A percentile compares a stretch with the other conserved stretches of the same genome.
Conservation (phyloP, 2,113 vertebrate genomes). For the Bambusicola thoracicus region DNA sequence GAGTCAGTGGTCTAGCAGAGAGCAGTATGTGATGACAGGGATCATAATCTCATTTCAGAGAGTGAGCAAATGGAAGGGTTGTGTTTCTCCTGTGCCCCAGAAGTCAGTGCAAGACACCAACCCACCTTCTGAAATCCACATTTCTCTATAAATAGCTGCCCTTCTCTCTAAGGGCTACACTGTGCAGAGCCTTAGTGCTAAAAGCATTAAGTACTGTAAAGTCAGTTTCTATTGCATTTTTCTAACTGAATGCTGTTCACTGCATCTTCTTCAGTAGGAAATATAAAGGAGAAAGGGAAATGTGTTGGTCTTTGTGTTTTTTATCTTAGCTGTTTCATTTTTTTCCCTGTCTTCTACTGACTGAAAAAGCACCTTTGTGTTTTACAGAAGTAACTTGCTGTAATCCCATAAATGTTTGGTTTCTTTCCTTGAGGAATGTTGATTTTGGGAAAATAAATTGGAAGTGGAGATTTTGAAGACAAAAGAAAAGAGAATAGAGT, state of each 20-base stretch:
- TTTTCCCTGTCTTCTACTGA: neutral
- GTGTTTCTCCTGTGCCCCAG: neutral
- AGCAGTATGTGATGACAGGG: neutral
- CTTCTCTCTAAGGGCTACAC: neutral
- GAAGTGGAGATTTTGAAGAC: neutral
- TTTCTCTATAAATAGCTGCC: neutral
- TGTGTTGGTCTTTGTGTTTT: neutral
- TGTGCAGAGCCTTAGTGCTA: neutral
- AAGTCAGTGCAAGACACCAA: neutral
- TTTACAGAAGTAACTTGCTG: neutral
- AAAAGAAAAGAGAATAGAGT: neutral
- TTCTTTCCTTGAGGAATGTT: neutral
- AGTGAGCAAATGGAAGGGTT: neutral
- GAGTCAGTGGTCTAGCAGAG: neutral
- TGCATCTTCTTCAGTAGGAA: neutral
- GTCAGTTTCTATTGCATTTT: neutral
- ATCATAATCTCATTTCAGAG: neutral
- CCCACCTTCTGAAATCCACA: neutral
- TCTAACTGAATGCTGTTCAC: neutral
- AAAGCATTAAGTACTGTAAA: neutral
- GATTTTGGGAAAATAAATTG: neutral
- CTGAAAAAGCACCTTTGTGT: neutral
- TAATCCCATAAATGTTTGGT: neutral
- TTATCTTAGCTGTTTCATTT: neutral
- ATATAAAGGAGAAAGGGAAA: neutral